A percentile compares a stretch with the other conserved stretches of the same genome.
Conservation (phyloP, 2,113 vertebrate genomes). For the Polyodon spathula region DNA sequence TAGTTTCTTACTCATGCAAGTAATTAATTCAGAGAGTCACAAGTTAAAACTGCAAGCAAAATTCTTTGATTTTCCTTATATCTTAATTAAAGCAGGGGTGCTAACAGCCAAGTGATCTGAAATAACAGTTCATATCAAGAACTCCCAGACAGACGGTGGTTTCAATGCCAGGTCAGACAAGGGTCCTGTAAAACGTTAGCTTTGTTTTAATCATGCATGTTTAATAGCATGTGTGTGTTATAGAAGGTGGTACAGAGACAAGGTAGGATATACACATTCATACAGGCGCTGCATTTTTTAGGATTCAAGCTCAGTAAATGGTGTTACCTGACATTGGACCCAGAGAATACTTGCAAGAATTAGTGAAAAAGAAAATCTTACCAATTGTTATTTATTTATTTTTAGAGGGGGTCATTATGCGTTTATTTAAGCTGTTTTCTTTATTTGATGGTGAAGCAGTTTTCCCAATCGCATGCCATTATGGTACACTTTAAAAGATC, state of each 20-base stretch:
- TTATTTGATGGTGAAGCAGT: no score
- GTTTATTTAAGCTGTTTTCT: no score
- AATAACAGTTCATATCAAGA: slow-evolving; percentile 19
- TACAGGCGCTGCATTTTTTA: background rate
- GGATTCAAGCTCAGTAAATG: slow-evolving; percentile 31
- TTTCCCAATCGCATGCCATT: no score
- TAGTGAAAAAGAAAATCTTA: slow-evolving; percentile 20
- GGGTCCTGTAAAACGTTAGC: background rate
- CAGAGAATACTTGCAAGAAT: slow-evolving; percentile 9
- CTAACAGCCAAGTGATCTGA: slow-evolving; percentile 1
- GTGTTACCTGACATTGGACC: slow-evolving; percentile 44
- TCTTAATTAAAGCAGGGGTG: slow-evolving; percentile 3
- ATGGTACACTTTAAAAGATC: no score
- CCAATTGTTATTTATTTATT: no score
- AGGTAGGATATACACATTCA: slow-evolving; percentile 11
- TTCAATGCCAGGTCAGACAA: background rate
- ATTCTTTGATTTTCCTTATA: background rate
- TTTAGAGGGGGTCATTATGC: no score
- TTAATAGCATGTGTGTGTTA: slow-evolving; percentile 1
- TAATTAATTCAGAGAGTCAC: background rate
- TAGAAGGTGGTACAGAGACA: slow-evolving; percentile 1
- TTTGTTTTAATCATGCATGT: background rate
- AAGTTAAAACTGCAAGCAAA: background rate
- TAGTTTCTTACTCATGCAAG: slow-evolving; percentile 4
- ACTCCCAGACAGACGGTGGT: slow-evolving; percentile 28